Conservation (phyloP, 1,140 invertebrate genomes). For the Venustaconcha ellipsiformis region DNA sequence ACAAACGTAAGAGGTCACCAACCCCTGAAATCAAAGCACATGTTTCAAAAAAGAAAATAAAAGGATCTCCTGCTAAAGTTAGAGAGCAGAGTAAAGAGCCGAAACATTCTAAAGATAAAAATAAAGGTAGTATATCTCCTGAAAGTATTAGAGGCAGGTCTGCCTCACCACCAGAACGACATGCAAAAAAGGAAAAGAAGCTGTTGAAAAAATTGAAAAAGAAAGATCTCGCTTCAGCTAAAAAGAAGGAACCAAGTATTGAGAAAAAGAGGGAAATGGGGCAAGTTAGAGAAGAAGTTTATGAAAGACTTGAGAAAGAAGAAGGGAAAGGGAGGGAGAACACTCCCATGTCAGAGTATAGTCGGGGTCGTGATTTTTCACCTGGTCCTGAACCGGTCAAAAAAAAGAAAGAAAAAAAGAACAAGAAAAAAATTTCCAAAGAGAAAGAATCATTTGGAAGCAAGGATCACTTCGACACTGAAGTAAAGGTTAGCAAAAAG, state of each 20-base stretch:
- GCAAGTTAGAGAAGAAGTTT: slow-evolving; percentile 12
- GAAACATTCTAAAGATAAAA: slow-evolving; percentile 19
- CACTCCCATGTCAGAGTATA: slow-evolving; percentile 20
- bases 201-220: slow-evolving; percentile 26
- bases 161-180: slow-evolving; percentile 31
- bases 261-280: slow-evolving; percentile 14
- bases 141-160: slow-evolving; percentile 33
- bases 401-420: slow-evolving; percentile 38
- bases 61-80: slow-evolving; percentile 17
- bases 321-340: slow-evolving; percentile 5
- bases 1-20: slow-evolving; percentile 19
- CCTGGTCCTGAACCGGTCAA: slow-evolving; percentile 18
- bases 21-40: slow-evolving; percentile 29
- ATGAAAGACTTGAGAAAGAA: slow-evolving; percentile 11
- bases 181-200: slow-evolving; percentile 30
- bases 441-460: slow-evolving; percentile 29
- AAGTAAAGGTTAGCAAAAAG: slow-evolving; percentile 21
- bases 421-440: slow-evolving; percentile 31
- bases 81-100: slow-evolving; percentile 16
- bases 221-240: neutral
- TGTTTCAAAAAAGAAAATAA: slow-evolving; percentile 14
- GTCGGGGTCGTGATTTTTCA: slow-evolving; percentile 11
- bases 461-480: slow-evolving; percentile 15
- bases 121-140: slow-evolving; percentile 24
- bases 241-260: slow-evolving; percentile 11